Evolutionary conservation across 2,888 invertebrate genomes (phyloP), one percentile per base, ranked within the genome.

Genomic region (Linnaemya vulpina): DNA sequence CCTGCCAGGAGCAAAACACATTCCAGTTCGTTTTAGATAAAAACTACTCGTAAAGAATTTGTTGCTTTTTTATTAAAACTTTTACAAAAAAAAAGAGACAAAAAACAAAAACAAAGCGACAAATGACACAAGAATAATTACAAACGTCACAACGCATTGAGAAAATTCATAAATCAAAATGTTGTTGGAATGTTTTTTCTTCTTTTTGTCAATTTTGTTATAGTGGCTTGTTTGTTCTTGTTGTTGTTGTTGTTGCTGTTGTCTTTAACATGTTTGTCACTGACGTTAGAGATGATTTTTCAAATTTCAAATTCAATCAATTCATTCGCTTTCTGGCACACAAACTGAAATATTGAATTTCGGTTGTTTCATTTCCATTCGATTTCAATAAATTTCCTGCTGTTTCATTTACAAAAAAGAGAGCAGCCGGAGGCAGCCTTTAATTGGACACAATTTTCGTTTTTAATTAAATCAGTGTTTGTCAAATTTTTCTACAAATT

Each of bases 71-170:
- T 58, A 8, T 76, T n/a, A 71, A 46, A 25, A 73, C 49, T 78
- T 83, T 74, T 63, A 55, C 38, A 62, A 58, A 73, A 74, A 73
- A n/a, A n/a, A n/a, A n/a, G n/a, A n/a, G n/a, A n/a, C n/a, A n/a
- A n/a, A n/a, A n/a, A n/a, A n/a, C n/a, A n/a, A n/a, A n/a, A n/a
- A n/a, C n/a, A n/a, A 74, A 30, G 82, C 85, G 75, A 85, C 82
- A 86, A 86, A 83, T 83, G 83, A 90, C 79, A 90, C 89, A 91
- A 91, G 90, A 91, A 91, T 91, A 91, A 91, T 91, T 91, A 90
- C 91, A 89, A 90, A 89, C 90, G 91, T 91, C 91, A 91, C 88
- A 89, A 88, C 88, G 88, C 87, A 90, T 90, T 90, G 89, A 89
- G 88, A 88, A 89, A 88, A 88, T 89, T 90, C 90, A 91, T 91